Evolutionary conservation across 2,113 vertebrate species (phyloP).

Genomic region (Brevimyrus niger): DNA sequence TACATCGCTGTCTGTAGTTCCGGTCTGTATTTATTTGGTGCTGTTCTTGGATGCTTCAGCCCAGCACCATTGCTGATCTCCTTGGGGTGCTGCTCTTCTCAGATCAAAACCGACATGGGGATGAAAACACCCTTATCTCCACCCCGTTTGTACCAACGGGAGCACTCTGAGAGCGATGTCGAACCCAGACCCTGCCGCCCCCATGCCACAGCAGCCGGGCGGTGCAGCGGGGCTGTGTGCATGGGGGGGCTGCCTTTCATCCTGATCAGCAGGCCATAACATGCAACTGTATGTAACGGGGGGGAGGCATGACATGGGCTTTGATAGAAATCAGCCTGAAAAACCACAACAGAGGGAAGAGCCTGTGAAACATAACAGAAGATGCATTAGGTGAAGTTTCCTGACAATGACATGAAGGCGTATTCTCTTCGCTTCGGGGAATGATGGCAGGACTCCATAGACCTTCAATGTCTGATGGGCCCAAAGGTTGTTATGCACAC

Average conservation of each 20-base stretch:
- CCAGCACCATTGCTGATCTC: not conserved
- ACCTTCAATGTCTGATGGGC: not conserved
- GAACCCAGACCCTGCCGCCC: constrained; percentile 33
- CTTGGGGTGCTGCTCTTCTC: not conserved
- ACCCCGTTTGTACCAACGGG: constrained; percentile 20
- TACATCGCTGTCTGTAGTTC: not conserved
- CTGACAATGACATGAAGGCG: not conserved
- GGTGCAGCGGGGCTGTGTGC: not conserved
- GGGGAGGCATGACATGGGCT: not conserved
- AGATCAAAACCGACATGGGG: not conserved
- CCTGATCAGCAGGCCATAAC: not conserved
- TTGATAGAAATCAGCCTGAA: not conserved
- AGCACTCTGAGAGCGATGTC: constrained; percentile 23
- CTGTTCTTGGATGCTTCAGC: not conserved
- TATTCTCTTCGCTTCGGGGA: not conserved
- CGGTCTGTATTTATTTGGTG: not conserved
- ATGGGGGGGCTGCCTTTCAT: not conserved
- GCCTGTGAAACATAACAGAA: not conserved
- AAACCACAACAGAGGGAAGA: constrained; percentile 13
- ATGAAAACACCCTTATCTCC: constrained; percentile 23
- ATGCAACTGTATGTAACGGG: constrained; percentile 17
- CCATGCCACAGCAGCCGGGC: constrained; percentile 30
- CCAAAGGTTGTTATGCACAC: not conserved
- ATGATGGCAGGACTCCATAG: not conserved
- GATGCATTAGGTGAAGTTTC: not conserved